Base-by-base conservation (phyloP, 30 jellyfish, hydroid and myxozoan species). In the Aurelia sp. region DNA sequence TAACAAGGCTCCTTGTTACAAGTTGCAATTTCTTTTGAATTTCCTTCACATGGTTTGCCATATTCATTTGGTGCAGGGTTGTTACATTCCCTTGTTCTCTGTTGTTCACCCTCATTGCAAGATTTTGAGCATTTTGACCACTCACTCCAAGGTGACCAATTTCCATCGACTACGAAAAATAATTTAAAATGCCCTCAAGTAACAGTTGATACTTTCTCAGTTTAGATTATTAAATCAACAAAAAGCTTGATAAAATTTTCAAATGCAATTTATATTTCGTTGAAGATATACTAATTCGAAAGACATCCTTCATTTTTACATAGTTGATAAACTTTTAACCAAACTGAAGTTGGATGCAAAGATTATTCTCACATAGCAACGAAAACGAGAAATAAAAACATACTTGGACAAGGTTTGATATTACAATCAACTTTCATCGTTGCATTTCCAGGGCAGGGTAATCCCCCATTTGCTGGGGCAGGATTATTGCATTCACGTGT, bases 11-110 rank as follows among this genome's bases (percentile, higher is more conserved):
- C 91, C 38, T 58, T 38, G 38, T 77, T 77, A 76, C 98, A 92
- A 4, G 92, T 66, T 9, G 22, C 57, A 13, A 78, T 82, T 71
- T 86, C 97, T 9, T 55, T 77, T 38, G 91, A 57, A 4, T 47
- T 66, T 24, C 97, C 98, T 63, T 69, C 84, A 63, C 98, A 94
- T 20, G 81, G 94, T 70, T 55, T 85, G 15, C 98, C 98, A 47
- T 64, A 82, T 30, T 81, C 76, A 38, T 80, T 88, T 7, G 97
- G 91, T 5, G 92, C 87, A 24, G 98, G 98, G 80, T 94, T 84
- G 68, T 88, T 77, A 78, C 98, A 94, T 47, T 76, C 76, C 75
- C 98, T 84, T 20, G 83, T 74, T 59, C 97, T 87, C 50, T 73
- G 75, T 24, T 67, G 80, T 17, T 78, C 73, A 2, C 98, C 98